phyloP scores from a whole-genome alignment of 2,797 vertebrate genomes.

The Clarias pachynema region DNA sequence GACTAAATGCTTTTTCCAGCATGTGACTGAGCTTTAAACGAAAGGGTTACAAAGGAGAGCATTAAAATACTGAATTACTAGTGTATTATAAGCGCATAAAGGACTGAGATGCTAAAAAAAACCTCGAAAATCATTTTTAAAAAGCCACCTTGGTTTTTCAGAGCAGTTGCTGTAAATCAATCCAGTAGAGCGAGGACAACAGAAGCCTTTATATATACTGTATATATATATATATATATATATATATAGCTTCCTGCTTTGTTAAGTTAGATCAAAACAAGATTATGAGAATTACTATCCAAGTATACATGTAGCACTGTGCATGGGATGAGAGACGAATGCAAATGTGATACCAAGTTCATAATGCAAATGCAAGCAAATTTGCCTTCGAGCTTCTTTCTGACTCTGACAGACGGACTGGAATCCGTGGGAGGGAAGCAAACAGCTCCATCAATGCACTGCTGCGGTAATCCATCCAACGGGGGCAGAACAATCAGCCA shows the following conservation, averaged over 20 bases:
- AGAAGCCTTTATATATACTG: neutral
- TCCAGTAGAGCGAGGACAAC: neutral
- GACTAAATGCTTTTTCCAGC: neutral
- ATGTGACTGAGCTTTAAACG: neutral
- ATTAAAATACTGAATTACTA: neutral
- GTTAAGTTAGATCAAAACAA: neutral
- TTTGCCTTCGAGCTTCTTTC: neutral
- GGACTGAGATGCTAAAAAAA: neutral
- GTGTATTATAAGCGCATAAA: neutral
- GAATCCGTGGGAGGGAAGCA: constrained; percentile 35
- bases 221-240: neutral
- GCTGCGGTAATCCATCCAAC: constrained; percentile 37
- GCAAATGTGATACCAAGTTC: neutral
- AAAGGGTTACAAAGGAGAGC: neutral
- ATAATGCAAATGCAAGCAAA: neutral
- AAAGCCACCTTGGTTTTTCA: neutral
- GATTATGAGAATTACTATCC: neutral
- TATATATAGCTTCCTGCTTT: neutral
- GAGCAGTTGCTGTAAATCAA: neutral
- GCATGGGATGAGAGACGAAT: neutral
- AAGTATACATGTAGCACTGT: neutral
- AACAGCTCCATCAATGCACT: constrained; percentile 28
- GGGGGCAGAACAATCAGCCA: constrained; percentile 43
- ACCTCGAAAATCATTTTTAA: neutral
- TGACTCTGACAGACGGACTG: constrained; percentile 42